These are phyloP conservation scores for Luidia sarsii DNA, from an alignment of 53 echinoderm and acorn worm species.

Conservation along the genomic window DNA sequence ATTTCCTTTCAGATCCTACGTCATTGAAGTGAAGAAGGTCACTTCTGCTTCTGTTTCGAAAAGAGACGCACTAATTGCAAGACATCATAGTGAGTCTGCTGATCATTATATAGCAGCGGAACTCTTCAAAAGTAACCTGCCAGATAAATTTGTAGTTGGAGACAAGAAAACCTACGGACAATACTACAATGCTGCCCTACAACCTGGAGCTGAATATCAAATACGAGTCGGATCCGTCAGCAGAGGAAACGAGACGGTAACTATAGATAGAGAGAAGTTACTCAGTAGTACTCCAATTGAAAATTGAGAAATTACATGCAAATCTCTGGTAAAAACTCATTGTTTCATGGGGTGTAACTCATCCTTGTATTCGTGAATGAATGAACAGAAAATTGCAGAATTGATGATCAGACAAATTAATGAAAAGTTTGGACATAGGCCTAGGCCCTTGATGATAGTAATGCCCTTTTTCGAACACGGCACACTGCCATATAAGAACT, in stretches of 20 bases:
- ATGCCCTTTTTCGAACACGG: no score
- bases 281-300: no score
- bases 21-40: neutral
- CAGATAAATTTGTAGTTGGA: conserved; percentile 8
- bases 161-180: neutral
- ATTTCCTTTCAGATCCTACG: neutral
- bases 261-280: neutral
- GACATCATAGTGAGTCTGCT: neutral
- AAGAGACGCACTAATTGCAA: neutral
- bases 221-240: conserved; percentile 7
- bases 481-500: no score
- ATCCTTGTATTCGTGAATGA: no score
- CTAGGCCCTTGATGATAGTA: no score
- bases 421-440: no score
- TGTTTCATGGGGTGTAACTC: no score
- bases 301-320: no score
- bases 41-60: neutral
- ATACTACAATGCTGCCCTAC: conserved; percentile 13
- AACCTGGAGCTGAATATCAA: neutral
- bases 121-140: neutral
- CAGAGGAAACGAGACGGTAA: neutral
- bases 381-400: no score
- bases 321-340: no score
- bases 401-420: no score
- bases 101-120: conserved; percentile 11